Percentiles rank a stretch among this genome's conserved stretches.
Conservation (phyloP, 2,888 invertebrate species). For the Drosophila recens region DNA sequence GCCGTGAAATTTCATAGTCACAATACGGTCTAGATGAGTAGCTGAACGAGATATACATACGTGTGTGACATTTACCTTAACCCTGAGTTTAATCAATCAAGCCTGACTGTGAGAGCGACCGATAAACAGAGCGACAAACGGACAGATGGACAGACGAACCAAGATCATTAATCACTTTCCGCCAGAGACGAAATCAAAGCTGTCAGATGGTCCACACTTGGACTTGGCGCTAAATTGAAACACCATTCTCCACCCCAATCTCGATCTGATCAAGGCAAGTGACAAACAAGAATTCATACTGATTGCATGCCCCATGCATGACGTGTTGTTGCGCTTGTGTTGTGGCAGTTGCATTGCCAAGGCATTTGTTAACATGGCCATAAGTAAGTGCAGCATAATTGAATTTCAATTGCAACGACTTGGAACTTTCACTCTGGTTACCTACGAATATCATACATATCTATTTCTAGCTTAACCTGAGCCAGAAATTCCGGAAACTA, state of each 20-base stretch:
- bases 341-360: constrained; percentile 7
- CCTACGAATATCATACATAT: constrained; percentile 1
- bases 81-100: constrained; percentile 77
- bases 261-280: constrained; percentile 54
- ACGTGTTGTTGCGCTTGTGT: constrained; percentile 10
- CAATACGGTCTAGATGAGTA: constrained; percentile 26
- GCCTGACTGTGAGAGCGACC: constrained; percentile 59
- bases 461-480: too few relatives aligned
- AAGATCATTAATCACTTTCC: constrained; percentile 50
- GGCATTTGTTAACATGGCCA: constrained; percentile 22
- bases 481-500: constrained; percentile 26
- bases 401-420: constrained; percentile 52
- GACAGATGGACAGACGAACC: neutral
- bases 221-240: constrained; percentile 24
- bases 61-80: constrained; percentile 79
- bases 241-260: constrained; percentile 28
- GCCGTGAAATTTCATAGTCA: constrained; percentile 61
- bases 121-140: neutral
- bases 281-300: constrained; percentile 39
- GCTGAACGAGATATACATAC: constrained; percentile 18
- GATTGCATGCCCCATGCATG: constrained; percentile 30
- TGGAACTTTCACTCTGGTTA: constrained; percentile 46
- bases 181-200: constrained; percentile 36
- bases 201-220: constrained; percentile 39
- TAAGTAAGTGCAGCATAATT: constrained; percentile 27